Evolutionary conservation across 2,888 invertebrate species (phyloP), one percentile per base, ranked within the genome.

Genomic region (Suillia variegata): DNA sequence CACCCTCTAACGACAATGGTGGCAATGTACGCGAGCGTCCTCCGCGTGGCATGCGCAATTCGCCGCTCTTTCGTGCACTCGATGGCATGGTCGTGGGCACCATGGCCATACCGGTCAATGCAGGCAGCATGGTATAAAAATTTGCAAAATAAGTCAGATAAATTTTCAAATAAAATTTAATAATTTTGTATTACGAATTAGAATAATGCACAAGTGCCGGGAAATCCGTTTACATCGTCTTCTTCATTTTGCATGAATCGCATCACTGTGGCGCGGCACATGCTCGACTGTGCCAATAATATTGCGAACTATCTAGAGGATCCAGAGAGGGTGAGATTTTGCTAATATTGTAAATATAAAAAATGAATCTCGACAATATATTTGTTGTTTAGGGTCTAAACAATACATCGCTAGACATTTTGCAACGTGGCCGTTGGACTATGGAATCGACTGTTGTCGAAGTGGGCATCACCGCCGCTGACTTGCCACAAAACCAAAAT

Each of bases 391-490:
- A 80, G 68, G 82, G 82, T n/a, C 68, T 82, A 2, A 81, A 82
- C 60, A 82, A 82, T 64, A 73, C 79, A 24, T 75, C 81, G 0
- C 68, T 82, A 67, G 82, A 82, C 62, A 81, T 82, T 47, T 68
- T 82, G 63, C 77, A 81, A 33, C 82, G 82, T n/a, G 81, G 81
- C 1, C 80, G 81, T 51, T 82, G 82, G 78, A 82, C 82, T 18
- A 82, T 82, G 82, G 82, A 82, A 58, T 82, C 82, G 2, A 82
- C 82, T 1, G 82, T 82, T 0, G 80, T 82, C 2, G 82, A 82
- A 70, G 81, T 82, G 18, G 82, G 82, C 17, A 81, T 82, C 38
- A 78, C 82, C 2, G 76, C 81, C 2, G 69, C 75, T 0, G 81
- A 81, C 34, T 68, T 81, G 63, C 80, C 80, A 34, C 80, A 79